phyloP scores from a whole-genome alignment of 2,888 invertebrate species.

The Latheticus oryzae region DNA sequence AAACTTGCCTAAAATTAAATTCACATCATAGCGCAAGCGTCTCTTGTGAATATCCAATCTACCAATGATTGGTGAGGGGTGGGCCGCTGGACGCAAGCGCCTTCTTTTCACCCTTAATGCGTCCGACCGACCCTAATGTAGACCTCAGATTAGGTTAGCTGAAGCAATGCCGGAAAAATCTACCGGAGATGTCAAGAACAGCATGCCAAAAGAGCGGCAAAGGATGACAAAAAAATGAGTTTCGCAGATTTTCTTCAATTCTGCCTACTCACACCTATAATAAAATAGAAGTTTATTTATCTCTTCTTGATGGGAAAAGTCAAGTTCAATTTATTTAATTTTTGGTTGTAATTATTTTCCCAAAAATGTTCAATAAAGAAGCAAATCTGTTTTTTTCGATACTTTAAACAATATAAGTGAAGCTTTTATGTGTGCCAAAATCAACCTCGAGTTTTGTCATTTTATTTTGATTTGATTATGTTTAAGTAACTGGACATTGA shows the following conservation, averaged over 20 bases:
- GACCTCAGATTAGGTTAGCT: slow-evolving; percentile 62
- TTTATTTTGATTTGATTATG: slow-evolving; percentile 1
- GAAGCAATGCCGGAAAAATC: slow-evolving; percentile 60
- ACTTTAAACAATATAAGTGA: no score
- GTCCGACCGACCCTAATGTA: slow-evolving; percentile 62
- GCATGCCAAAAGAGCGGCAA: slow-evolving; percentile 11
- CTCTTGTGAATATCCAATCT: slow-evolving; percentile 46
- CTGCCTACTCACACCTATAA: no score
- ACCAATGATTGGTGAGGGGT: slow-evolving; percentile 55
- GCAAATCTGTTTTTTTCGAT: no score
- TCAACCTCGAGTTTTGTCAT: no score
- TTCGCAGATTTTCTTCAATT: no score
- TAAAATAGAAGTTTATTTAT: no score
- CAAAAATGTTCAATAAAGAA: no score
- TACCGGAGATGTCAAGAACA: slow-evolving; percentile 42
- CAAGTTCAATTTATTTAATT: no score
- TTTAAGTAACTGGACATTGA: slow-evolving; percentile 4
- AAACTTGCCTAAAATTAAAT: slow-evolving; percentile 52
- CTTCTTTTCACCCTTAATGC: slow-evolving; percentile 60
- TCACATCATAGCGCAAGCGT: slow-evolving; percentile 52
- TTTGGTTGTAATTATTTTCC: no score
- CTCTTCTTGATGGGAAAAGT: no score
- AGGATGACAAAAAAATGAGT: no score
- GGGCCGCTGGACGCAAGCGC: slow-evolving; percentile 56
- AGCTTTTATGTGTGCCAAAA: no score